Evolutionary conservation across 2,113 vertebrate species (phyloP), one percentile per base, ranked within the genome.

Genomic region (Dipodomys ordii): DNA sequence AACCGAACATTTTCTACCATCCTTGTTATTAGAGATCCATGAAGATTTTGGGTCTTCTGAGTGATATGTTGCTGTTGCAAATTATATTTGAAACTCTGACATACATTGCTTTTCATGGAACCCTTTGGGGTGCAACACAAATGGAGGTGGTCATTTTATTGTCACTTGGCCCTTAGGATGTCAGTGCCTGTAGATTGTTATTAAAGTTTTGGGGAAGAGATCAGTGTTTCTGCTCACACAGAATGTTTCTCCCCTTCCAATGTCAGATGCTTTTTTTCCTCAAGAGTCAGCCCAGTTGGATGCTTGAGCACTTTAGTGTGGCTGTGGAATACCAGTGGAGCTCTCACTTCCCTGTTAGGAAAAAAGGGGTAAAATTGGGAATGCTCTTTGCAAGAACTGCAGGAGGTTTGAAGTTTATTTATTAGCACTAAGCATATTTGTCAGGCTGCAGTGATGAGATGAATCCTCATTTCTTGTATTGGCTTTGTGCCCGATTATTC

Each of bases 201-300:
- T 80, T 30, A 78, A 91, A 67, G 71, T 92, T 95, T 96, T 88
- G 8, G 89, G 94, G 76, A 83, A 93, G 74, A 87, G 77, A 93
- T 93, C 91, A 94, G 95, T 92, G 95, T 91, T 49, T 93, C 62
- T 78, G 87, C 96, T 83, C 13, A 57, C 53, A 18, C 53, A 93
- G 90, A 92, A 57, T 23, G 72, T 94, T 94, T 97, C 83, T 88
- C 87, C 35, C 12, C 88, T 83, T 93, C 96, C 98, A 87, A 95
- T 96, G 84, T 96, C 96, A 94, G 87, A 97, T 95, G 92, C 96
- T 96, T 97, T 97, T 97, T 97, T 96, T 72, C 97, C 95, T 97
- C 79, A 2, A 18, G 88, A 96, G 90, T 96, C 88, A 95, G 93
- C 94, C 76, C 78, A 93, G 87, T 79, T 0, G 22, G 71, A 96